These are phyloP conservation scores for Ophion ellenae DNA, from an alignment of 2,888 invertebrate genomes.

Conservation along the genomic window DNA sequence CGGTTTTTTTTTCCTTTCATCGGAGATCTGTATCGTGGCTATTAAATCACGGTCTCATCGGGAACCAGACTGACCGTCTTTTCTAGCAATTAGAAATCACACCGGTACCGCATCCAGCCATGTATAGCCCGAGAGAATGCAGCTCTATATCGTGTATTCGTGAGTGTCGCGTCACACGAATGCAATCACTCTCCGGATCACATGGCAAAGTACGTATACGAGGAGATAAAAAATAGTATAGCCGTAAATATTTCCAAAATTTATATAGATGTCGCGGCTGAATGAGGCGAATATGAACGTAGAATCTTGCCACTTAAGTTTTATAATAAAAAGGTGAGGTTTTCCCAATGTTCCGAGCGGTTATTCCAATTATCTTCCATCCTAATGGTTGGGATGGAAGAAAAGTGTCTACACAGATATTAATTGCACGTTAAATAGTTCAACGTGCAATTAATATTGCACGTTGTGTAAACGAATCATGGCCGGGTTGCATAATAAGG, in stretches of 20 bases:
- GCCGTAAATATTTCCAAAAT: background rate
- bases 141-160: slow-evolving; percentile 5
- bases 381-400: too few relatives aligned
- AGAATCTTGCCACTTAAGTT: too few relatives aligned
- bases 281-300: too few relatives aligned
- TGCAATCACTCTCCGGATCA: slow-evolving; percentile 29
- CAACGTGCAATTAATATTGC: too few relatives aligned
- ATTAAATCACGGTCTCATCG: slow-evolving; percentile 29
- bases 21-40: slow-evolving; percentile 15
- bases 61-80: slow-evolving; percentile 44
- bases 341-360: too few relatives aligned
- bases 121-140: slow-evolving; percentile 53
- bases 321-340: too few relatives aligned
- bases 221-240: background rate
- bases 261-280: background rate
- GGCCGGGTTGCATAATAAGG: too few relatives aligned
- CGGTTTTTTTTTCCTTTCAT: slow-evolving; percentile 25
- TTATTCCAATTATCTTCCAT: too few relatives aligned
- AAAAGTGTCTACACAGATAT: too few relatives aligned
- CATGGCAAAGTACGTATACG: background rate
- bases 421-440: too few relatives aligned
- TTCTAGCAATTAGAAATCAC: slow-evolving; percentile 61
- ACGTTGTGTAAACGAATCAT: too few relatives aligned
- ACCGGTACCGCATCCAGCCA: slow-evolving; percentile 42
- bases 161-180: slow-evolving; percentile 32